Conservation (phyloP, 2,888 invertebrate species). For the Hesperia comma region DNA sequence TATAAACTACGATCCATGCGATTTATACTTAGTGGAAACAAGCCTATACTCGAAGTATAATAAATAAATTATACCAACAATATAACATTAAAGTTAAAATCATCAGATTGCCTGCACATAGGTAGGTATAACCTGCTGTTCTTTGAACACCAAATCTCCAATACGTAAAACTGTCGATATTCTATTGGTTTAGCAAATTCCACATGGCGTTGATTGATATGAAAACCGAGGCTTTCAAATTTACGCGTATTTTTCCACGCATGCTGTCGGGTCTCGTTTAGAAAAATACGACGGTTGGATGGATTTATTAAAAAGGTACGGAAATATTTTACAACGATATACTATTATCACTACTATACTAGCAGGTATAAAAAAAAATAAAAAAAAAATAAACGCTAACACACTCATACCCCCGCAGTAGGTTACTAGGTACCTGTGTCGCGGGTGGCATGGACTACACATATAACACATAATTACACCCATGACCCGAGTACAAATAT, state of each 20-base stretch:
- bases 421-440: no score
- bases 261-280: slow-evolving; percentile 23
- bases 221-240: slow-evolving; percentile 21
- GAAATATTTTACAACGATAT: slow-evolving; percentile 1
- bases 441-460: no score
- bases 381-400: no score
- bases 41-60: no score
- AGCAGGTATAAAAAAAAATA: no score
- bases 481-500: no score
- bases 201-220: slow-evolving; percentile 28
- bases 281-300: slow-evolving; percentile 21
- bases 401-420: no score
- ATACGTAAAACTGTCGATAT: slow-evolving; percentile 11
- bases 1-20: no score
- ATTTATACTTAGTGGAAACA: no score
- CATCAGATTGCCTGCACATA: not conserved
- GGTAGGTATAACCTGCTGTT: not conserved
- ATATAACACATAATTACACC: no score
- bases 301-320: slow-evolving; percentile 18
- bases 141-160: not conserved
- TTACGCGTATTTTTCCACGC: slow-evolving; percentile 22
- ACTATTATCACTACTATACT: not conserved
- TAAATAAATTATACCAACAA: no score
- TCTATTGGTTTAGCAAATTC: slow-evolving; percentile 20
- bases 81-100: no score